Conservation (phyloP, 2,888 invertebrate species). For the Harpagoxenus sublaevis region DNA sequence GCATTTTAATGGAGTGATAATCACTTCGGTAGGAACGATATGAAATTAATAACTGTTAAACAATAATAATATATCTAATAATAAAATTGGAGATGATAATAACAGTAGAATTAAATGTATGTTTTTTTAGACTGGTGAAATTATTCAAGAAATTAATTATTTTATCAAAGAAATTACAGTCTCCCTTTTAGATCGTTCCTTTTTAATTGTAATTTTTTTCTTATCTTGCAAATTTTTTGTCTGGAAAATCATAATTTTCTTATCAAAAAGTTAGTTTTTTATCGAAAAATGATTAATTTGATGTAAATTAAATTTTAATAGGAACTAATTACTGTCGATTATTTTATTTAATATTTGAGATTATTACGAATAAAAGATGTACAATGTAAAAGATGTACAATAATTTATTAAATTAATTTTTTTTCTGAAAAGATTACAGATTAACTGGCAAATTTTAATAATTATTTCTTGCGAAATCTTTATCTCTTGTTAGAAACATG, state of each 20-base stretch:
- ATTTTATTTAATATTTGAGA: not conserved
- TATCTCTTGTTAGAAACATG: not conserved
- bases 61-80: not conserved
- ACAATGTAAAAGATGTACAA: too few relatives aligned
- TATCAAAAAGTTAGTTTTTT: not conserved
- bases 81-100: too few relatives aligned
- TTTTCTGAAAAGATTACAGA: not conserved
- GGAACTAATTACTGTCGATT: not conserved
- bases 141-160: not conserved
- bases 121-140: not conserved
- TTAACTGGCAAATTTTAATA: not conserved
- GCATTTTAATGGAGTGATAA: not conserved
- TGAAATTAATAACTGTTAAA: constrained; percentile 2
- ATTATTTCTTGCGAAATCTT: not conserved
- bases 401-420: not conserved
- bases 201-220: not conserved
- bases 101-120: not conserved
- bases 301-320: not conserved
- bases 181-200: not conserved
- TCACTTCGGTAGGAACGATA: not conserved
- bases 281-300: not conserved
- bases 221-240: not conserved
- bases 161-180: not conserved
- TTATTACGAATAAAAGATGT: not conserved
- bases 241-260: not conserved